These are phyloP conservation scores for Artibeus jamaicensis DNA, from an alignment of 2,797 vertebrate species.

Conservation along the genomic window DNA sequence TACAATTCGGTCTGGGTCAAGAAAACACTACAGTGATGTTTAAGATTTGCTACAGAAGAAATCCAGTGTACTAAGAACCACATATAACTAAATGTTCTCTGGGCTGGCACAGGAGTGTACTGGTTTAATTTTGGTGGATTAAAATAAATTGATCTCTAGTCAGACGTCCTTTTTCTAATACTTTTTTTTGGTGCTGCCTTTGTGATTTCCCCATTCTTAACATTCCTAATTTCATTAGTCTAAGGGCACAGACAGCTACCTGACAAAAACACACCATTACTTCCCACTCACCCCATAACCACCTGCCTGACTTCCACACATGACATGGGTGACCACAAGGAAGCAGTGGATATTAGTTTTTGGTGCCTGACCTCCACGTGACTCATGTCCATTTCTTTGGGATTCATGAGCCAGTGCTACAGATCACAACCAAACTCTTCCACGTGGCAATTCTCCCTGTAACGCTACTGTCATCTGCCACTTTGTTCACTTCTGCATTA, in stretches of 20 bases:
- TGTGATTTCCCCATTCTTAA: not conserved
- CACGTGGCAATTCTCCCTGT: rapidly evolving
- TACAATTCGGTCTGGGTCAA: not conserved
- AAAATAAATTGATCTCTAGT: not conserved
- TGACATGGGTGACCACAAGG: not conserved
- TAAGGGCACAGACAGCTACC: not conserved
- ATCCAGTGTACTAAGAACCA: not conserved
- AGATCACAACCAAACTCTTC: not conserved
- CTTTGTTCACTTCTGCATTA: not conserved
- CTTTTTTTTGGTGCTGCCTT: not conserved
- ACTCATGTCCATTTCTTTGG: not conserved
- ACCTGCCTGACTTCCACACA: not conserved
- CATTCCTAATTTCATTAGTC: not conserved
- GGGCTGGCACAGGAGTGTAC: not conserved
- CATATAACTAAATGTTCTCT: not conserved
- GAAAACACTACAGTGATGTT: not conserved
- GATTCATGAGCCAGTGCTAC: not conserved
- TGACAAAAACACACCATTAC: not conserved
- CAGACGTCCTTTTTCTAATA: not conserved
- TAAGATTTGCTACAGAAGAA: not conserved
- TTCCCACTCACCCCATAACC: not conserved
- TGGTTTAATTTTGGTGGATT: not conserved
- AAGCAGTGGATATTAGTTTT: not conserved
- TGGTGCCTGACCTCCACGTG: not conserved
- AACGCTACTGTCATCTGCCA: not conserved